Conservation (phyloP, 2,888 invertebrate species). For the Cheilosia variabilis region DNA sequence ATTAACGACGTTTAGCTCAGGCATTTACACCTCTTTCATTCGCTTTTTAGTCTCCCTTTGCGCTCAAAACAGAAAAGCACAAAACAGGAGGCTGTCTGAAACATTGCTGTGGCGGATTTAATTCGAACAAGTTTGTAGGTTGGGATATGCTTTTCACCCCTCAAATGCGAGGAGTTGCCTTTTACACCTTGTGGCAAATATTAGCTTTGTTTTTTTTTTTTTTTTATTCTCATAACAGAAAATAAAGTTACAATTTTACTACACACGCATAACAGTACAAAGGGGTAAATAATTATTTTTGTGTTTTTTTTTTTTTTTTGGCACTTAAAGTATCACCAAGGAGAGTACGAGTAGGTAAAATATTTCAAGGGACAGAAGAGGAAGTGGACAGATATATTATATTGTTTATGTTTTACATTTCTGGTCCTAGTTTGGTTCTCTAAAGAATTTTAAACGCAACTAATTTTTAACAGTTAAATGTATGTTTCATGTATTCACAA, state of each 20-base stretch:
- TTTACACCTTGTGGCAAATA: conserved; percentile 46
- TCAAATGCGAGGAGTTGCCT: conserved; percentile 34
- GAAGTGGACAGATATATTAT: conserved; percentile 1
- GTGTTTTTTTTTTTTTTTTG: conserved; percentile 54
- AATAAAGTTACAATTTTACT: conserved; percentile 24
- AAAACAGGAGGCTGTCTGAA: background rate
- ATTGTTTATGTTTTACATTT: conserved; percentile 24
- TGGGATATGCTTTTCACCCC: background rate
- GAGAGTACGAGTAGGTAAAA: conserved; percentile 36
- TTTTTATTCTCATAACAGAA: background rate
- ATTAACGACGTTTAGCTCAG: conserved; percentile 57
- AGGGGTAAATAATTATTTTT: conserved; percentile 24
- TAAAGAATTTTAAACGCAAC: conserved; percentile 4
- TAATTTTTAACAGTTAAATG: conserved; percentile 23
- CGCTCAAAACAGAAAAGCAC: conserved; percentile 3
- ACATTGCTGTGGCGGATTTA: conserved; percentile 30
- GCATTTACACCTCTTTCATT: conserved; percentile 34
- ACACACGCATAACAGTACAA: conserved; percentile 34
- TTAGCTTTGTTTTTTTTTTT: conserved; percentile 29
- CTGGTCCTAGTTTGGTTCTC: conserved; percentile 51
- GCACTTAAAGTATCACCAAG: conserved; percentile 74
- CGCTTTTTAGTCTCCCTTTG: background rate
- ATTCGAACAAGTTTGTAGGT: conserved; percentile 25
- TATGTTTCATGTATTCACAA: conserved; percentile 67
- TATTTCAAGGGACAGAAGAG: background rate